A percentile compares a stretch with the other conserved stretches of the same genome.
Conservation (phyloP, 2,797 vertebrate species). For the Sebastolobus altivelis region DNA sequence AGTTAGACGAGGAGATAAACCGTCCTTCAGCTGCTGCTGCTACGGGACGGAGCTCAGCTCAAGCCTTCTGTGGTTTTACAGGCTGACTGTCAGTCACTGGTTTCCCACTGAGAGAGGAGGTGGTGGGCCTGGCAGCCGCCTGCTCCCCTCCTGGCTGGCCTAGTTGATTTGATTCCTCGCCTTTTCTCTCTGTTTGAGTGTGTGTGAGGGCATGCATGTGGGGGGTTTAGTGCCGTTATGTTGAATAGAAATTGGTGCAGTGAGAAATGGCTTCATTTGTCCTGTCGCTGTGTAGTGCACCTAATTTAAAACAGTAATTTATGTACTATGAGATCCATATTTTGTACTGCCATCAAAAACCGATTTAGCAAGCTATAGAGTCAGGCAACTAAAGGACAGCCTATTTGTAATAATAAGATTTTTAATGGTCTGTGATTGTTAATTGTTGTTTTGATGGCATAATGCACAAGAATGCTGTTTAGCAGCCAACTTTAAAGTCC, state of each 20-base stretch:
- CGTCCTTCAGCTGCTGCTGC: slow-evolving; percentile 50
- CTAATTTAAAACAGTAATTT: slow-evolving; percentile 13
- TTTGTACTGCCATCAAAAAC: neutral
- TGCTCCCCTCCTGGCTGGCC: slow-evolving; percentile 51
- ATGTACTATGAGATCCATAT: neutral
- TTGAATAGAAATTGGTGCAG: slow-evolving; percentile 46
- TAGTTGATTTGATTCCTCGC: slow-evolving; percentile 66
- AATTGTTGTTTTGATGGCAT: neutral
- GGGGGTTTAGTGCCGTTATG: slow-evolving; percentile 44
- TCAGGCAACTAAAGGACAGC: neutral
- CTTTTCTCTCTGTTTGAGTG: slow-evolving; percentile 17
- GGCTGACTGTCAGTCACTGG: slow-evolving; percentile 61
- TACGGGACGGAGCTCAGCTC: slow-evolving; percentile 51
- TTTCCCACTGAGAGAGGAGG: slow-evolving; percentile 55
- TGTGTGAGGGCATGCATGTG: slow-evolving; percentile 32
- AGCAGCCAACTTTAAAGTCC: neutral
- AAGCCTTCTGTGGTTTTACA: slow-evolving; percentile 52
- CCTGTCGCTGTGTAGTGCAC: neutral
- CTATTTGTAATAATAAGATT: neutral
- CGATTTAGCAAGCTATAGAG: neutral
- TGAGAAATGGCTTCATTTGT: slow-evolving; percentile 27
- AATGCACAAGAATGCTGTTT: neutral
- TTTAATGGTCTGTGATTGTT: neutral
- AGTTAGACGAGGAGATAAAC: slow-evolving; percentile 58
- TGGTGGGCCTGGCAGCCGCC: slow-evolving; percentile 53